Evolutionary conservation across 2,797 vertebrate genomes (phyloP), one percentile per base, ranked within the genome.

Genomic region (Coreius guichenoti): DNA sequence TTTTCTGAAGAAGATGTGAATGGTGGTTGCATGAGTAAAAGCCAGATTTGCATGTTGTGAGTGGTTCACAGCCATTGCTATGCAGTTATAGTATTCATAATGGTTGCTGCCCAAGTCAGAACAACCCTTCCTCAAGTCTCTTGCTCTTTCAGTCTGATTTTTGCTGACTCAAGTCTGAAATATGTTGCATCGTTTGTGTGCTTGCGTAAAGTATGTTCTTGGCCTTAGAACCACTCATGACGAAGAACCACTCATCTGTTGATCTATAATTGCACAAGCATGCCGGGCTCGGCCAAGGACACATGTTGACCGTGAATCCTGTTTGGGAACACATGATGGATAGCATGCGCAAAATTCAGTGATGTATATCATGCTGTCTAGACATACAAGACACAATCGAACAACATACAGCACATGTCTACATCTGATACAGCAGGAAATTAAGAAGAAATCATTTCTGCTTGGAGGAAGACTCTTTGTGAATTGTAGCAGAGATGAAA

Each of bases 271-370:
- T 51, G 21, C 23, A 67, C 13, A 51, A 51, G 31, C 43, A n/a
- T 6, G 8, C 26, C 21, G 12, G 8, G 26, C 21, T 54, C 6
- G 12, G 39, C 49, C 70, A 82, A 82, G 43, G 81, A 83, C 16
- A 67, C 72, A 75, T 51, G 58, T 75, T 39, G 58, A 75, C 43
- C 19, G 45, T 3, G 4, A n/a, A 47, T 63, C 54, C 45, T 75
- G 45, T 39, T 65, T 65, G 70, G 9, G 8, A 83, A 39, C 45
- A n/a, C 45, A 67, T 76, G 72, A 83, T 76, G 56, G 58, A 76
- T 76, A n/a, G 31, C 45, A 54, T 76, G 58, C 29, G n/a, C 58
- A 67, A 61, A 31, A n/a, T 54, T 65, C 31, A 0, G 56, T 67
- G 81, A 67, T 83, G 61, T 67, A 36, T 67, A 83, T 83, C 45